These are phyloP conservation scores for Tachyglossus aculeatus DNA, from an alignment of 2,797 vertebrate genomes.

Conservation along the genomic window DNA sequence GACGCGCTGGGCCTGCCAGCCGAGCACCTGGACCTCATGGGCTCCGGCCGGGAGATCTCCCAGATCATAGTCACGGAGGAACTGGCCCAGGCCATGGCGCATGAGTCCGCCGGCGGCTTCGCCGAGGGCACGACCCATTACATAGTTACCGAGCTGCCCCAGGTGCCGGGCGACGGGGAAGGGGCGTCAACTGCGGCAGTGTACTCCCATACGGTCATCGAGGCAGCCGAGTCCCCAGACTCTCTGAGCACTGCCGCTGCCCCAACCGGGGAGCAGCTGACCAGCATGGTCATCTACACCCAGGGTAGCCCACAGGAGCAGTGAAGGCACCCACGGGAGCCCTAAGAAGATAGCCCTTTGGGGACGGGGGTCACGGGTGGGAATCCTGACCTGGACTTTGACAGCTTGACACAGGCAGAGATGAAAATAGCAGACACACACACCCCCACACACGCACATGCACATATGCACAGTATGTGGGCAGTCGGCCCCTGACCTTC, in stretches of 20 bases:
- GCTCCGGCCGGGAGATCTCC: slow-evolving; percentile 72
- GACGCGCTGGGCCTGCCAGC: slow-evolving; percentile 66
- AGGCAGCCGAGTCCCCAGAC: slow-evolving; percentile 59
- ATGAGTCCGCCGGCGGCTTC: slow-evolving; percentile 61
- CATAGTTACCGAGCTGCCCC: slow-evolving; percentile 92
- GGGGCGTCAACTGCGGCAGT: no score
- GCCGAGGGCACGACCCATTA: slow-evolving; percentile 86
- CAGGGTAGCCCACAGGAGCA: slow-evolving; percentile 71
- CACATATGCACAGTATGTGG: no score
- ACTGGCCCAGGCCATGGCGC: slow-evolving; percentile 78
- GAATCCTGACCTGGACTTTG: slow-evolving; percentile 42
- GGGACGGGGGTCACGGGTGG: no score
- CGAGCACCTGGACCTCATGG: slow-evolving; percentile 70
- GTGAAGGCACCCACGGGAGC: no score
- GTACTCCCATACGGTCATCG: slow-evolving; percentile 77
- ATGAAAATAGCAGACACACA: background rate
- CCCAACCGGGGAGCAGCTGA: slow-evolving; percentile 66
- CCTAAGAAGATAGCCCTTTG: no score
- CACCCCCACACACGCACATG: no score
- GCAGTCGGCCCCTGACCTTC: background rate
- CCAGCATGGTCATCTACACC: slow-evolving; percentile 87
- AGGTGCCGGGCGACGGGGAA: slow-evolving; percentile 80
- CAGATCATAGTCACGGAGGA: slow-evolving; percentile 82
- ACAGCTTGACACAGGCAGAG: background rate
- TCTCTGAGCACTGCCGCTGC: slow-evolving; percentile 64